Evolutionary conservation across 37 sponge, comb jelly and placozoan genomes (phyloP).

Genomic region (Tethya wilhelma): DNA sequence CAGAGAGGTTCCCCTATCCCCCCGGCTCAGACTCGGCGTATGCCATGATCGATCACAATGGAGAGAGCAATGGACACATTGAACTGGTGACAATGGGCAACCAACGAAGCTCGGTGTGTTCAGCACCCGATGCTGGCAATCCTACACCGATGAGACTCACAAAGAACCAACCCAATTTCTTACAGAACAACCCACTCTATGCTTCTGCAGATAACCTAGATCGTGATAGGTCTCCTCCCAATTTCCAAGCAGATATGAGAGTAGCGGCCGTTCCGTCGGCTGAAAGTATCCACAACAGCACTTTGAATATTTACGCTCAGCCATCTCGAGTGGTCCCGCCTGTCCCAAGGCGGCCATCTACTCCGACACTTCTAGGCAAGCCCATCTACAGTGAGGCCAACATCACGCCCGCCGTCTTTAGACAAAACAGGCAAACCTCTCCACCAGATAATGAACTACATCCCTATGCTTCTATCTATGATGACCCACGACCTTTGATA

Average conservation of each 20-base stretch:
- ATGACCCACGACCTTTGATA: slow-evolving; percentile 50
- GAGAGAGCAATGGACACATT: slow-evolving; percentile 26
- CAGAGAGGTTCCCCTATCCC: slow-evolving; percentile 39
- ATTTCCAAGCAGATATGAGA: too few relatives aligned
- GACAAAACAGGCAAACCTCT: not conserved
- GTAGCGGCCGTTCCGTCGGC: not conserved
- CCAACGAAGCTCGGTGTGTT: not conserved
- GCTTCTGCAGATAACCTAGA: slow-evolving; percentile 43
- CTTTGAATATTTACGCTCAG: slow-evolving; percentile 42
- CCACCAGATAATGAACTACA: not conserved
- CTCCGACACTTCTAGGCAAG: not conserved
- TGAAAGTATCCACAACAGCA: not conserved
- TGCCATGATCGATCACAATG: slow-evolving; percentile 20
- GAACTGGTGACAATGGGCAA: too few relatives aligned
- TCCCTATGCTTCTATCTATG: slow-evolving; percentile 46
- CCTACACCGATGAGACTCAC: not conserved
- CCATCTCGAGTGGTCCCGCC: slow-evolving; percentile 28
- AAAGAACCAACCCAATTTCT: slow-evolving; percentile 7
- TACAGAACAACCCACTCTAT: slow-evolving; percentile 61
- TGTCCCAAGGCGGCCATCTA: slow-evolving; percentile 8
- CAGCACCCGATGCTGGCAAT: not conserved
- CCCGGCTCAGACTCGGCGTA: slow-evolving; percentile 32
- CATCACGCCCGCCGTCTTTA: slow-evolving; percentile 8
- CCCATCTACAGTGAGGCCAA: slow-evolving; percentile 25
- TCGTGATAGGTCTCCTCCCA: not conserved